These are phyloP conservation scores for Alloscopus bannaensis DNA, from an alignment of 2,888 invertebrate species.

Conservation along the genomic window DNA sequence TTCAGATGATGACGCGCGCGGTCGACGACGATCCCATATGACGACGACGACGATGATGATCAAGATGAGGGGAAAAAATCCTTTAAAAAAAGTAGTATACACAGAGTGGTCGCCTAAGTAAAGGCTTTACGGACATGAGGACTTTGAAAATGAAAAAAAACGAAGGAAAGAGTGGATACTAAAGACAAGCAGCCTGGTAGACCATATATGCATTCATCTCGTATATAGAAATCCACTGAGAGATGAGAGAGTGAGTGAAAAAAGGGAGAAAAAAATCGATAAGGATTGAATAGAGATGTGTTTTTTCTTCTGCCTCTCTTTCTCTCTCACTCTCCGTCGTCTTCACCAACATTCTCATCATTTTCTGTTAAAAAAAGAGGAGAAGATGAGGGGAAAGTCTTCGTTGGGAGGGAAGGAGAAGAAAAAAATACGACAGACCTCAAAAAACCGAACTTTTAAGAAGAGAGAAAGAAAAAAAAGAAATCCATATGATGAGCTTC, in stretches of 20 bases:
- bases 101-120: constrained; percentile 1
- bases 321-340: constrained; percentile 1
- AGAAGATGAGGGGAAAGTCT: background rate
- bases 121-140: constrained; percentile 31
- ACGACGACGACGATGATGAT: constrained; percentile 31
- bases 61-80: constrained; percentile 21
- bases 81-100: constrained; percentile 18
- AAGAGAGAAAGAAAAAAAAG: constrained; percentile 27
- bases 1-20: background rate
- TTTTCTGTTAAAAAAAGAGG: background rate
- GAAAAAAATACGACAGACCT: background rate
- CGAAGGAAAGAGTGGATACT: constrained; percentile 25
- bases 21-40: constrained; percentile 5
- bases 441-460: background rate
- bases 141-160: constrained; percentile 37
- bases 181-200: background rate
- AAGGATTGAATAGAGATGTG: constrained; percentile 62
- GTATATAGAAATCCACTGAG: constrained; percentile 17
- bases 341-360: constrained; percentile 42
- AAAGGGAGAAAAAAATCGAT: constrained; percentile 48
- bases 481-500: constrained; percentile 53
- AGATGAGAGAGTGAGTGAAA: constrained; percentile 19
- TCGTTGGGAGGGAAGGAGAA: background rate
- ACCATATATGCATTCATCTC: background rate
- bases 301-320: constrained; percentile 13